Percentiles rank a stretch among this genome's conserved stretches.
These are phyloP conservation scores for Chanos chanos DNA, from an alignment of 2,797 vertebrate genomes.

Conservation along the genomic window DNA sequence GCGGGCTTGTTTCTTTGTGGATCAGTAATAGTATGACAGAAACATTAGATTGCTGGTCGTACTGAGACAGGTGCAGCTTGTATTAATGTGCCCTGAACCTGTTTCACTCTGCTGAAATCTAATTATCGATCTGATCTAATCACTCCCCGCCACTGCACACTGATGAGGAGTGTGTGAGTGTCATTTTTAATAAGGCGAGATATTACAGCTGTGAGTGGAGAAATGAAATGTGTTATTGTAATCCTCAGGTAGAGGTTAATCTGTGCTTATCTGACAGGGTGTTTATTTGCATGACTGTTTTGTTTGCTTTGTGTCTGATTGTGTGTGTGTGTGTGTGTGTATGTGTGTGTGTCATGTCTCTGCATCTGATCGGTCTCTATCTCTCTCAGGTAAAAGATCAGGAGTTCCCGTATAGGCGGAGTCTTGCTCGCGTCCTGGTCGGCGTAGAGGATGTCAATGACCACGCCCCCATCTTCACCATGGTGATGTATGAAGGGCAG, in stretches of 20 bases:
- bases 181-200: conserved; percentile 30
- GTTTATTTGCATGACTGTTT: too few species aligned
- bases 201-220: conserved; percentile 27
- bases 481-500: conserved; percentile 84
- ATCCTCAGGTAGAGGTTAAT: conserved; percentile 39
- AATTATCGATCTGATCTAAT: conserved; percentile 43
- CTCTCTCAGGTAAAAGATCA: conserved; percentile 89
- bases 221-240: conserved; percentile 40
- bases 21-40: too few species aligned
- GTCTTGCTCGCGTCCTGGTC: conserved; percentile 86
- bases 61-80: conserved; percentile 13
- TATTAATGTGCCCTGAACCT: conserved; percentile 41
- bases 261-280: too few species aligned
- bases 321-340: neutral
- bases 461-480: conserved; percentile 91
- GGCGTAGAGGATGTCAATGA: conserved; percentile 95
- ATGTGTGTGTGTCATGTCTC: neutral
- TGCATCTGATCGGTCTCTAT: conserved; percentile 7
- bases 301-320: neutral
- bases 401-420: conserved; percentile 93
- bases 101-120: conserved; percentile 33
- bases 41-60: too few species aligned
- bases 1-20: too few species aligned
- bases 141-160: conserved; percentile 34
- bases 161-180: conserved; percentile 19